A percentile compares a stretch with the other conserved stretches of the same genome.
Conservation (phyloP, 1,140 invertebrate genomes). For the Sesamia nonagrioides region DNA sequence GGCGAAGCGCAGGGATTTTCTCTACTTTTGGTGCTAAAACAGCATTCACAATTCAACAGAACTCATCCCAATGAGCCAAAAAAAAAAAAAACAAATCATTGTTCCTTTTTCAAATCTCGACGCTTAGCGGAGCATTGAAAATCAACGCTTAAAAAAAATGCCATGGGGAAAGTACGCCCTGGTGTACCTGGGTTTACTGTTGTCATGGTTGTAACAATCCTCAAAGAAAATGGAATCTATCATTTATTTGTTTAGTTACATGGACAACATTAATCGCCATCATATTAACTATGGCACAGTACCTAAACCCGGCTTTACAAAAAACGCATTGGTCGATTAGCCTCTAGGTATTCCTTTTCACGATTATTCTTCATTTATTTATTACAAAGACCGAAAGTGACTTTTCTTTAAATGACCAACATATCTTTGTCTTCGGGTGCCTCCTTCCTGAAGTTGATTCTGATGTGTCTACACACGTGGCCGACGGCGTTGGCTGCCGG, state of each 20-base stretch:
- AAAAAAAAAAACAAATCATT: too few relatives aligned
- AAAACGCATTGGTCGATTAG: neutral
- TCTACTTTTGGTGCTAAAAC: too few relatives aligned
- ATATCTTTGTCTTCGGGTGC: slow-evolving; percentile 84
- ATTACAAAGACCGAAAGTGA: neutral
- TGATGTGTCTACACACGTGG: slow-evolving; percentile 90
- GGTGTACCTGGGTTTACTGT: too few relatives aligned
- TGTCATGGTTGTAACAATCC: too few relatives aligned
- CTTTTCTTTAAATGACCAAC: slow-evolving; percentile 80
- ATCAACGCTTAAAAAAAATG: too few relatives aligned
- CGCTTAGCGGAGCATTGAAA: too few relatives aligned
- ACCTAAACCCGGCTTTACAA: neutral
- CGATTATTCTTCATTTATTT: neutral
- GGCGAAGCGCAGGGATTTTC: too few relatives aligned
- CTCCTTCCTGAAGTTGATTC: slow-evolving; percentile 87
- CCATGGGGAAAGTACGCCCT: too few relatives aligned
- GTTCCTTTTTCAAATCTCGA: too few relatives aligned
- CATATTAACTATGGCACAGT: slow-evolving; percentile 14
- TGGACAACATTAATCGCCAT: neutral
- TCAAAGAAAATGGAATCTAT: too few relatives aligned
- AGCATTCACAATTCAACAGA: too few relatives aligned
- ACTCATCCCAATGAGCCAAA: too few relatives aligned
- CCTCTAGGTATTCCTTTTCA: neutral
- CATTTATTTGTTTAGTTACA: neutral
- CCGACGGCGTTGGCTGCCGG: slow-evolving; percentile 90